phyloP scores from a whole-genome alignment of 2,113 vertebrate species.

The Atractosteus spatula region DNA sequence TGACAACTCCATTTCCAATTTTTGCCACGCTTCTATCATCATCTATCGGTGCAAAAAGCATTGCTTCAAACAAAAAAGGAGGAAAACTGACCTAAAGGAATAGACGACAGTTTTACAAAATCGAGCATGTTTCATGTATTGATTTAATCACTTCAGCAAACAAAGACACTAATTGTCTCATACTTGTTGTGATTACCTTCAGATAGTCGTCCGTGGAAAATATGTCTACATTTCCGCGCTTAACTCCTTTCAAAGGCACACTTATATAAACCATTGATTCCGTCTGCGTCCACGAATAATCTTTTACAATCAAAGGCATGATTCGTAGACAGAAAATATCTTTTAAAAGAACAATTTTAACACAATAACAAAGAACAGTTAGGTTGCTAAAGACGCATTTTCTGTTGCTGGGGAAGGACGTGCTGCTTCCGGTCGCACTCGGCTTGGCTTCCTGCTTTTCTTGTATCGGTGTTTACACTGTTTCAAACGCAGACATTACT shows the following conservation, averaged over 20 bases:
- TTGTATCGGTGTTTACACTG: slow-evolving; percentile 1
- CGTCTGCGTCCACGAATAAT: slow-evolving; percentile 80
- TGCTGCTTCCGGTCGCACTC: slow-evolving; percentile 1
- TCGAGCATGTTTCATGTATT: background rate
- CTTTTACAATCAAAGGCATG: slow-evolving; percentile 79
- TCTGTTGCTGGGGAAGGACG: slow-evolving; percentile 25
- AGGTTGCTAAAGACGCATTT: slow-evolving; percentile 25
- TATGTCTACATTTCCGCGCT: slow-evolving; percentile 56
- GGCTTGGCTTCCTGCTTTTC: background rate
- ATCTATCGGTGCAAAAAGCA: slow-evolving; percentile 78
- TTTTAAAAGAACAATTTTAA: too few relatives aligned
- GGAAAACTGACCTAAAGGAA: slow-evolving; percentile 76
- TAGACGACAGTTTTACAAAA: too few relatives aligned
- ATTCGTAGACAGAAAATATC: too few relatives aligned
- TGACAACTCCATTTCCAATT: slow-evolving; percentile 71
- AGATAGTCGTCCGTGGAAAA: slow-evolving; percentile 79
- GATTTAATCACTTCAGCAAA: background rate
- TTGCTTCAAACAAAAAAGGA: slow-evolving; percentile 84
- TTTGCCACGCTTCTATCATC: slow-evolving; percentile 77
- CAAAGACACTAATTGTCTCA: background rate
- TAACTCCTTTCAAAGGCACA: slow-evolving; percentile 72
- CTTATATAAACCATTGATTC: slow-evolving; percentile 59
- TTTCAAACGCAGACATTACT: background rate
- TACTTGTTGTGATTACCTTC: slow-evolving; percentile 65
- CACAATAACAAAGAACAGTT: background rate